Evolutionary conservation across 1,140 invertebrate species (phyloP).

Genomic region (Calosoma granatense): DNA sequence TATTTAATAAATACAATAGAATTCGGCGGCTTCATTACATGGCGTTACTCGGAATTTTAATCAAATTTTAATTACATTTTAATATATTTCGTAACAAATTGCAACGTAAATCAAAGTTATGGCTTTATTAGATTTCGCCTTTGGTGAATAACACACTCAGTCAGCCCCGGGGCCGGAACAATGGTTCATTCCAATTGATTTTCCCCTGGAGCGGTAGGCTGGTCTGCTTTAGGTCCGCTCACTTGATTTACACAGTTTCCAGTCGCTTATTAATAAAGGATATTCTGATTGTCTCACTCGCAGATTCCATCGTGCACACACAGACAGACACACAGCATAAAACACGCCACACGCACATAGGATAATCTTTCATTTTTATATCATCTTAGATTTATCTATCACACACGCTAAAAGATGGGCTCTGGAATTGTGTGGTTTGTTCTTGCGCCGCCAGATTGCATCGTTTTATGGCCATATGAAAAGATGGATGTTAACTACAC

Average conservation of each 20-base stretch:
- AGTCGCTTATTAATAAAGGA: conserved; percentile 1
- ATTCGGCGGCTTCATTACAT: conserved; percentile 1
- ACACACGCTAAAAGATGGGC: no score
- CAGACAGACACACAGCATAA: no score
- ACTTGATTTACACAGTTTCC: not conserved
- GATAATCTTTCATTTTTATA: no score
- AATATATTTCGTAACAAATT: conserved; percentile 9
- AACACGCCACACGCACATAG: no score
- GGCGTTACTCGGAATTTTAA: not conserved
- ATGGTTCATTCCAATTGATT: not conserved
- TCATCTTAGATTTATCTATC: no score
- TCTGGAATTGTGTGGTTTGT: no score
- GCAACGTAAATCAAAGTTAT: conserved; percentile 2
- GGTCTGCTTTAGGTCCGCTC: no score
- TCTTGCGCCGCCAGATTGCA: no score
- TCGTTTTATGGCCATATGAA: no score
- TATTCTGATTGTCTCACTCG: conserved; percentile 1
- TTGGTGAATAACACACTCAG: not conserved
- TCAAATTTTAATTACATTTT: conserved; percentile 12
- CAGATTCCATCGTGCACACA: not conserved
- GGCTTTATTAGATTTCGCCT: conserved; percentile 6
- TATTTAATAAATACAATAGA: not conserved
- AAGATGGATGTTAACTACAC: no score
- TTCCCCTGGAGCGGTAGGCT: not conserved
- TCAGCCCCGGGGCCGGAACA: not conserved